Percentiles rank a stretch among this genome's conserved stretches.
phyloP scores from a whole-genome alignment of 2,113 vertebrate genomes.

The Micronisus gabar region DNA sequence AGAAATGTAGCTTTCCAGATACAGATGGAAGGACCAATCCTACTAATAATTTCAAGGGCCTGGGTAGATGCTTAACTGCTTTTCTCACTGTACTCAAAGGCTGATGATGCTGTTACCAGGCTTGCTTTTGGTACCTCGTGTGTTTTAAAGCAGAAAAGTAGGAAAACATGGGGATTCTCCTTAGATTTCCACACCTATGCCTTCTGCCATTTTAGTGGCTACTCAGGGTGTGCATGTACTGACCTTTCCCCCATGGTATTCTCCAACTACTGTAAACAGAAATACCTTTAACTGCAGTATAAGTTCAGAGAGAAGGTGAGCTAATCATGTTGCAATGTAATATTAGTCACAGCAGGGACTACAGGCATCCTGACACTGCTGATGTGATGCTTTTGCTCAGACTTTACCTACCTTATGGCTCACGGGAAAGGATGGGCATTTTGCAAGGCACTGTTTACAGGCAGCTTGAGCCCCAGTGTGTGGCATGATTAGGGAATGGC shows the following conservation, averaged over 20 bases:
- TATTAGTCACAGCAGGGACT: background rate
- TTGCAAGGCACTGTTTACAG: background rate
- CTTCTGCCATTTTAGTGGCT: background rate
- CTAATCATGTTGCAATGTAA: background rate
- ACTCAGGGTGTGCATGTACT: background rate
- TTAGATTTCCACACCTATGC: background rate
- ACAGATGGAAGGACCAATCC: background rate
- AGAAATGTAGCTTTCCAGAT: background rate
- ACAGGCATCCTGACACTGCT: background rate
- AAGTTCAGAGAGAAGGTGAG: background rate
- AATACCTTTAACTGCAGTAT: background rate
- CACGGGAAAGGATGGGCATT: background rate
- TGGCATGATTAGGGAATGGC: fast-evolving
- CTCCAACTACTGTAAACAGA: background rate
- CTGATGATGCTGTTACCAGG: background rate
- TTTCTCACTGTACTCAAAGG: background rate
- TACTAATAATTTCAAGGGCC: background rate
- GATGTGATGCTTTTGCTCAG: background rate
- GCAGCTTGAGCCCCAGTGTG: background rate
- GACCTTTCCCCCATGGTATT: background rate
- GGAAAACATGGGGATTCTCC: background rate
- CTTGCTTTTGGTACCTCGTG: background rate
- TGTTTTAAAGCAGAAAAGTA: background rate
- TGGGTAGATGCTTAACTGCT: background rate
- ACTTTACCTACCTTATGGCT: background rate